Percentiles rank a stretch among this genome's conserved stretches.
These are phyloP conservation scores for Apostichopus leukothele DNA, from an alignment of 53 echinoderm and acorn worm genomes.

Conservation along the genomic window DNA sequence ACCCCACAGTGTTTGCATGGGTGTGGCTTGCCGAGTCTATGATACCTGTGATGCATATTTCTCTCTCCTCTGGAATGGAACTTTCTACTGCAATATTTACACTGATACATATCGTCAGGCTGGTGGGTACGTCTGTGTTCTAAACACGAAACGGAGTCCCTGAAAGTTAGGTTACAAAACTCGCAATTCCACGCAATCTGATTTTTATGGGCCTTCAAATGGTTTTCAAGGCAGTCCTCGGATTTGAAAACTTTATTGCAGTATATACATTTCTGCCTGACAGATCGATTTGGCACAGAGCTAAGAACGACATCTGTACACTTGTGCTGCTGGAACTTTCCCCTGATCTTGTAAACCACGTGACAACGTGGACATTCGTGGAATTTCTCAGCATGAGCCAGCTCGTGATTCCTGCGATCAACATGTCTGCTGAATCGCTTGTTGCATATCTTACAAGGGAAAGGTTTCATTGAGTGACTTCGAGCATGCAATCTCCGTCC, in stretches of 20 bases:
- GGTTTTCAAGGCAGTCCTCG: background rate
- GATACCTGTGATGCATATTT: background rate
- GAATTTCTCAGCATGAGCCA: background rate
- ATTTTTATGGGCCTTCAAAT: background rate
- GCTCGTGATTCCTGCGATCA: background rate
- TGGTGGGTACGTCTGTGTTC: background rate
- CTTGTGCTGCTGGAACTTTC: background rate
- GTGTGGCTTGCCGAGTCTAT: background rate
- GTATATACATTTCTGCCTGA: background rate
- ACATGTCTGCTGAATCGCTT: background rate
- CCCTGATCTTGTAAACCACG: background rate
- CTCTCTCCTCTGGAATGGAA: background rate
- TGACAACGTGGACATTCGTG: background rate
- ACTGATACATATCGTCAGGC: background rate
- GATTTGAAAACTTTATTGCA: background rate
- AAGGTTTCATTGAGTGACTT: background rate
- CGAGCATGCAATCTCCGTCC: background rate
- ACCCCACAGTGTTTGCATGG: slow-evolving; percentile 8
- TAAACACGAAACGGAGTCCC: background rate
- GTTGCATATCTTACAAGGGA: background rate
- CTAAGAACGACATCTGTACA: too few relatives aligned
- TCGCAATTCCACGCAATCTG: background rate
- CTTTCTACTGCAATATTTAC: background rate
- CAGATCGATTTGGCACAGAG: background rate
- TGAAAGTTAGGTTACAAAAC: background rate